phyloP scores from a whole-genome alignment of 2,888 invertebrate genomes.

The Crioceris asparagi region DNA sequence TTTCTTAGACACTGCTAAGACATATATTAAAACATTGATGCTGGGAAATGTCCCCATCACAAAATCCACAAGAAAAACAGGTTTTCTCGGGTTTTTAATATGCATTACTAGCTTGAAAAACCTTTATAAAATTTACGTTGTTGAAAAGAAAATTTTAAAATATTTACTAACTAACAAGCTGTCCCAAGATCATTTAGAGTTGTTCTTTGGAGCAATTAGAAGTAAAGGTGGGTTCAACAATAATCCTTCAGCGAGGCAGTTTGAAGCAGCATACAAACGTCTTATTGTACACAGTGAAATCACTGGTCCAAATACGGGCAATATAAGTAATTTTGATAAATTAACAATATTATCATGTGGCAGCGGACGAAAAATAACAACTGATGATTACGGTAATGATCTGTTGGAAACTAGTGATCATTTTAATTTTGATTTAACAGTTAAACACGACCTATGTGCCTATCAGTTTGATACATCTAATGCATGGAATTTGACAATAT shows the following conservation, averaged over 20 bases:
- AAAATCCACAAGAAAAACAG: no score
- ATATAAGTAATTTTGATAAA: slow-evolving; percentile 7
- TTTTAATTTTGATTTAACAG: not conserved
- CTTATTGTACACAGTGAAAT: slow-evolving; percentile 15
- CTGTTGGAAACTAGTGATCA: no score
- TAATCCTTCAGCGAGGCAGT: slow-evolving; percentile 13
- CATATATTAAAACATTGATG: slow-evolving; percentile 13
- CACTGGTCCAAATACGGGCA: slow-evolving; percentile 8
- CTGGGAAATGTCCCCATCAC: no score
- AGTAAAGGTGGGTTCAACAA: slow-evolving; percentile 15
- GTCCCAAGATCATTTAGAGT: slow-evolving; percentile 13
- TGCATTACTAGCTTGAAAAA: slow-evolving; percentile 7
- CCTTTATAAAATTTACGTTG: slow-evolving; percentile 4
- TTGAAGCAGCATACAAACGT: slow-evolving; percentile 12
- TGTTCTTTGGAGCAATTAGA: slow-evolving; percentile 13
- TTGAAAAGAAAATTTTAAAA: slow-evolving; percentile 3
- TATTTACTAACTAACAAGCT: slow-evolving; percentile 12
- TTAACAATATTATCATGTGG: slow-evolving; percentile 9
- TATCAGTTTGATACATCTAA: not conserved
- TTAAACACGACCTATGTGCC: not conserved
- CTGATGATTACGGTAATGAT: not conserved
- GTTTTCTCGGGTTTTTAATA: slow-evolving; percentile 7
- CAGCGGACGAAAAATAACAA: slow-evolving; percentile 1
- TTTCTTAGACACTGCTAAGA: slow-evolving; percentile 4
- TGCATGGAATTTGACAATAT: slow-evolving; percentile 1